A percentile compares a stretch with the other conserved stretches of the same genome.
phyloP scores from a whole-genome alignment of 2,113 vertebrate species.

The Sphaerodactylus townsendi region DNA sequence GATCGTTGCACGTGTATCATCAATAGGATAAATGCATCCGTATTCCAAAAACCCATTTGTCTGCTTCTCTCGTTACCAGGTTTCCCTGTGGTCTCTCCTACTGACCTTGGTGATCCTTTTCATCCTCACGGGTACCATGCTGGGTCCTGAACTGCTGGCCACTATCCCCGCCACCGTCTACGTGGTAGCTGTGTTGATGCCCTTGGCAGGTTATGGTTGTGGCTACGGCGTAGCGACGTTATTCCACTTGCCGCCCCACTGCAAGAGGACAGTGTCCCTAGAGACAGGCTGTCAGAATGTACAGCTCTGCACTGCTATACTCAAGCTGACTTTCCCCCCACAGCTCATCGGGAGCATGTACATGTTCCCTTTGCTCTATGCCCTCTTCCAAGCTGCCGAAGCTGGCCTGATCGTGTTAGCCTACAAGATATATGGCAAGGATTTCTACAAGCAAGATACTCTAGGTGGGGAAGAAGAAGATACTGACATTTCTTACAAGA shows the following conservation, averaged over 20 bases:
- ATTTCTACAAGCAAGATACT: slow-evolving; percentile 84
- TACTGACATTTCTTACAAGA: slow-evolving; percentile 88
- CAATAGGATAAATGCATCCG: not conserved
- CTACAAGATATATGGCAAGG: slow-evolving; percentile 86
- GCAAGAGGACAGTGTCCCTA: slow-evolving; percentile 89
- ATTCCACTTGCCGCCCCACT: slow-evolving; percentile 87
- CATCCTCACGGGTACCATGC: slow-evolving; percentile 92
- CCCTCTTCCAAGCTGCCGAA: slow-evolving; percentile 94
- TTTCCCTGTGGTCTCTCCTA: slow-evolving; percentile 94
- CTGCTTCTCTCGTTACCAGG: slow-evolving; percentile 69
- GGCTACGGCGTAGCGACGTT: slow-evolving; percentile 89
- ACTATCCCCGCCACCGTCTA: slow-evolving; percentile 91
- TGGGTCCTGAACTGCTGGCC: slow-evolving; percentile 91
- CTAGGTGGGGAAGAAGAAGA: slow-evolving; percentile 74
- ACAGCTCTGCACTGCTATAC: slow-evolving; percentile 95
- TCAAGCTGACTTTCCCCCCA: slow-evolving; percentile 93
- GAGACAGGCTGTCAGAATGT: slow-evolving; percentile 98
- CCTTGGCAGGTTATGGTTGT: slow-evolving; percentile 85
- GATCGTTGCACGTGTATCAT: not conserved
- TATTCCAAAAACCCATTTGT: not conserved
- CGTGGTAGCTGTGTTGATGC: slow-evolving; percentile 91
- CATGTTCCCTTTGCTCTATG: slow-evolving; percentile 97
- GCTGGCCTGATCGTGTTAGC: slow-evolving; percentile 89
- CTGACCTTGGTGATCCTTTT: slow-evolving; percentile 91
- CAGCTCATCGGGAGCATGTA: slow-evolving; percentile 92